Conservation (phyloP, 2,797 vertebrate genomes). For the Caiman crocodilus region DNA sequence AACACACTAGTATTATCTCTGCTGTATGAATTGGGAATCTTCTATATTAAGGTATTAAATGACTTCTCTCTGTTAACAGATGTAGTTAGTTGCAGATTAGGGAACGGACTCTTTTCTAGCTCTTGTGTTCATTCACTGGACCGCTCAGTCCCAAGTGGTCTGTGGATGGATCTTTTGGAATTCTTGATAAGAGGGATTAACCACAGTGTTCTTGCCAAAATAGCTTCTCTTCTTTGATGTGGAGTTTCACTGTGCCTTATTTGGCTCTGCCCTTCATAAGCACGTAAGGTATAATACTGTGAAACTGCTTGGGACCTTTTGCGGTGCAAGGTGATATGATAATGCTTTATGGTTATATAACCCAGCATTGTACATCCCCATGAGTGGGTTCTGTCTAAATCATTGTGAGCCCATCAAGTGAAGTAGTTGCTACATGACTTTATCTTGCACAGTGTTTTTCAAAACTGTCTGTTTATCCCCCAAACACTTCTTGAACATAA, state of each 20-base stretch:
- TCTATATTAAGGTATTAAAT: background rate
- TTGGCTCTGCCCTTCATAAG: slow-evolving; percentile 30
- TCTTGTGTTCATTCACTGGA: background rate
- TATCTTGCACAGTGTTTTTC: slow-evolving; percentile 68
- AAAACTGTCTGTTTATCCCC: slow-evolving; percentile 60
- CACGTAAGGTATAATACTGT: background rate
- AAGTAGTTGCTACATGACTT: slow-evolving; percentile 59
- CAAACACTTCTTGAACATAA: slow-evolving; percentile 22
- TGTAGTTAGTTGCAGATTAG: background rate
- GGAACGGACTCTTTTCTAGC: background rate
- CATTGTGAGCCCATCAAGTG: slow-evolving; percentile 47
- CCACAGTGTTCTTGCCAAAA: background rate
- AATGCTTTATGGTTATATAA: too few species aligned
- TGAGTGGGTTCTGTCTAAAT: slow-evolving; percentile 35
- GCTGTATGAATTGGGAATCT: background rate
- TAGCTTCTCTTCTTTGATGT: background rate
- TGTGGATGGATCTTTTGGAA: background rate
- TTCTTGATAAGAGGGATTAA: background rate
- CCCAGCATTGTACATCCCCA: background rate
- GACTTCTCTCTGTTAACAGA: background rate
- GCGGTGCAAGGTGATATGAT: slow-evolving; percentile 10
- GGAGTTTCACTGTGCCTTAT: background rate
- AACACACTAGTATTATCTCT: background rate
- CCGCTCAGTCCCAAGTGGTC: background rate
- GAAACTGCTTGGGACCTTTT: background rate